A percentile compares a stretch with the other conserved stretches of the same genome.
phyloP scores from a whole-genome alignment of 2,888 invertebrate genomes.

The Leucophora obtusa region DNA sequence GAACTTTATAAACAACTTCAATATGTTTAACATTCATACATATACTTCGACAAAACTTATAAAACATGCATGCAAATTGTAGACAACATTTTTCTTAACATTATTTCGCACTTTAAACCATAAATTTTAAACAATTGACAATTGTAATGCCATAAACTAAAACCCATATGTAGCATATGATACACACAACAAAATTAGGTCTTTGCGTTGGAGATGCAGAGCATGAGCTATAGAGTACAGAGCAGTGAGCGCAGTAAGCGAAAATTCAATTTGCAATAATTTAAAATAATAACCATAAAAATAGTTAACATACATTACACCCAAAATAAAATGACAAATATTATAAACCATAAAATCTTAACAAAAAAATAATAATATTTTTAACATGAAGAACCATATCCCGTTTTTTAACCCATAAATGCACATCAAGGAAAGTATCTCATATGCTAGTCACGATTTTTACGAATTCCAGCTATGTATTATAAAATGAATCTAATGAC shows the following conservation, averaged over 20 bases:
- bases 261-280: constrained; percentile 65
- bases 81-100: constrained; percentile 60
- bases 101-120: constrained; percentile 64
- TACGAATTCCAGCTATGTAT: too few species aligned
- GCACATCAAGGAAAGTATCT: too few species aligned
- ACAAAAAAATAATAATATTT: constrained; percentile 31
- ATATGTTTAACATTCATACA: constrained; percentile 43
- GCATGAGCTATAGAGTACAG: background rate
- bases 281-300: constrained; percentile 65
- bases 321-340: constrained; percentile 60
- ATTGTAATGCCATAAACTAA: constrained; percentile 54
- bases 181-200: constrained; percentile 54
- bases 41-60: background rate
- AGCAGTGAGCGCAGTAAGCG: constrained; percentile 6
- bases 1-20: constrained; percentile 28
- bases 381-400: background rate
- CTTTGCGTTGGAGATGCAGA: constrained; percentile 55
- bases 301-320: constrained; percentile 56
- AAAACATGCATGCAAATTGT: constrained; percentile 55
- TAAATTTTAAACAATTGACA: constrained; percentile 64
- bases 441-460: too few species aligned
- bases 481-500: too few species aligned
- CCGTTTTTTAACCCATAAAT: background rate
- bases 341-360: constrained; percentile 30
- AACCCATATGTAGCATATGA: constrained; percentile 42